Percentiles rank a stretch among this genome's conserved stretches.
Conservation (phyloP, 2,797 vertebrate genomes). For the Lagodon rhomboides region DNA sequence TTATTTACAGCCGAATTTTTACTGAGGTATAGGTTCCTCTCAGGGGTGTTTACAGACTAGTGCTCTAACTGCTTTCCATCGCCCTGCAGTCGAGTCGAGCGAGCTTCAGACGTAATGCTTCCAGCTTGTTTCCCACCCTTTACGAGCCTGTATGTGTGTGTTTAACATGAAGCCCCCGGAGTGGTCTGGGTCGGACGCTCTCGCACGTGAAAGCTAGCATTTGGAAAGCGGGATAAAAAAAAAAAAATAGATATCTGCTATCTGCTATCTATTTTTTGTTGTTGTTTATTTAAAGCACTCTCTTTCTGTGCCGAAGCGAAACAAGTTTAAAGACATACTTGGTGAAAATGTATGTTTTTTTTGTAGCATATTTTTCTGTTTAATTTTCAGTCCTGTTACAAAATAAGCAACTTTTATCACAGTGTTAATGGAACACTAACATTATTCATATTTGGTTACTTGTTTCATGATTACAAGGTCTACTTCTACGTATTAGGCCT, state of each 20-base stretch:
- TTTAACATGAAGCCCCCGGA: constrained; percentile 28
- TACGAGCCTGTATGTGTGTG: constrained; percentile 36
- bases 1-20: constrained; percentile 86
- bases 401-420: background rate
- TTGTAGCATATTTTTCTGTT: background rate
- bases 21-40: constrained; percentile 83
- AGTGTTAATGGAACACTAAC: background rate
- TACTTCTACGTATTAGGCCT: no score
- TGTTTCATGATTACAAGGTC: no score
- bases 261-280: constrained; percentile 7
- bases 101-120: constrained; percentile 58
- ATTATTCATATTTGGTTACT: no score
- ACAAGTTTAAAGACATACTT: no score
- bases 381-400: background rate
- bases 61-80: constrained; percentile 79
- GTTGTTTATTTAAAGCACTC: constrained; percentile 2
- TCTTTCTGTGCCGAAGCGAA: background rate
- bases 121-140: constrained; percentile 55
- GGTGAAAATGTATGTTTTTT: background rate
- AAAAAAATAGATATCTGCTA: background rate
- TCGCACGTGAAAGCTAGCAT: constrained; percentile 1
- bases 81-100: constrained; percentile 67
- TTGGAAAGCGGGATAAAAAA: constrained; percentile 9
- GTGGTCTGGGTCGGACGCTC: background rate
- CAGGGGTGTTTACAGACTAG: constrained; percentile 78